Evolutionary conservation across 2,888 invertebrate species (phyloP), one percentile per base, ranked within the genome.

Genomic region (Rosalia funebris): DNA sequence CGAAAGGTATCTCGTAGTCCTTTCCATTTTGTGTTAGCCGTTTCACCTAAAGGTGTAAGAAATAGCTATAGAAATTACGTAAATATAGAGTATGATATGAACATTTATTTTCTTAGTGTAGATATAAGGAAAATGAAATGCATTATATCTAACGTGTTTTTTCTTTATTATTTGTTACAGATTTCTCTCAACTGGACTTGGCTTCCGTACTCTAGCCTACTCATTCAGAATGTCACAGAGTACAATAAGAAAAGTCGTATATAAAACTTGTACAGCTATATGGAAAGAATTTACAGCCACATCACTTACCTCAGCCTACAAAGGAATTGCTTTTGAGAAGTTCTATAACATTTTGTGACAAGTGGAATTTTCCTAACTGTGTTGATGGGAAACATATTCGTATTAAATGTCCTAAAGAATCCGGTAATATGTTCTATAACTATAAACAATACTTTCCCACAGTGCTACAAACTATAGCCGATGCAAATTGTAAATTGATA

Each of bases 251-350:
- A 53, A 57, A 20, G 57, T 65, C 20, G 44, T 70, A 20, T 61
- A 68, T 61, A 60, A 63, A 63, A 70, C 71, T 54, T 67, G 66
- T 66, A 36, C 60, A 64, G 69, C 62, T 19, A 69, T 73, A 57
- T 71, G 71, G 7, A 67, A 62, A 67, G 46, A 61, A 63, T 39
- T 59, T 65, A 44, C 36, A 58, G 32, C 59, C 55, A 56, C 32
- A 63, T 46, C 67, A 70, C 44, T 63, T 73, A 69, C 66, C 68
- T 53, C 37, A 54, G 14, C 70, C 70, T 47, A 62, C 66, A 53
- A 32, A 11, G 16, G 42, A 58, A 41, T 48, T 20, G 37, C 50
- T 46, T 14, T 45, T 44, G 12, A 15, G 12, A 19, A 47, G 25
- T 53, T 36, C 62, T 2, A 17, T 41, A 1, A 50, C 31, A 10